A percentile compares a stretch with the other conserved stretches of the same genome.
Conservation (phyloP, 2,888 invertebrate species). For the Zeuzera pyrina region DNA sequence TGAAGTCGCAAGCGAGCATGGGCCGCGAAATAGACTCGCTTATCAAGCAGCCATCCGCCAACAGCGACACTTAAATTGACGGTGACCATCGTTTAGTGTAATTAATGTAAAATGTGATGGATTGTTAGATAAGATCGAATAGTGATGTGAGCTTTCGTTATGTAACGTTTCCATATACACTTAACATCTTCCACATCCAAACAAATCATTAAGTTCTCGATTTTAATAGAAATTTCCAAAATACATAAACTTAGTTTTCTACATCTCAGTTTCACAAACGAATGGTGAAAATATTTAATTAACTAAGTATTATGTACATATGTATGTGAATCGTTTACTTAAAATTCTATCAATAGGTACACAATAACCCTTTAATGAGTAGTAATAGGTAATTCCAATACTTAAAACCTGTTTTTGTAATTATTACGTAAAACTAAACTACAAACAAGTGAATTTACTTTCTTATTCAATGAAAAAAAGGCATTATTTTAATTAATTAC, state of each 20-base stretch:
- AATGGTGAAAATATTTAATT: background rate
- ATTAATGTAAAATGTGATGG: too few relatives aligned
- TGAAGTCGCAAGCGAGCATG: conserved; percentile 56
- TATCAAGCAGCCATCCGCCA: conserved; percentile 63
- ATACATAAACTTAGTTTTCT: too few relatives aligned
- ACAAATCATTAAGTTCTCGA: too few relatives aligned
- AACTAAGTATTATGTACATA: background rate
- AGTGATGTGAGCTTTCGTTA: conserved; percentile 24
- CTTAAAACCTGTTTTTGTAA: too few relatives aligned
- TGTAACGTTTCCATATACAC: too few relatives aligned
- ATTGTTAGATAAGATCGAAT: too few relatives aligned
- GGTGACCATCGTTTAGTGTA: conserved; percentile 23
- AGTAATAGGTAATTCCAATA: background rate
- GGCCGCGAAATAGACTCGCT: conserved; percentile 74
- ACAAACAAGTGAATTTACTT: too few relatives aligned
- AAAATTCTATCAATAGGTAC: background rate
- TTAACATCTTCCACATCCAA: too few relatives aligned
- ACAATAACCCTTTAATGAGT: background rate
- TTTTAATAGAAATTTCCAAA: too few relatives aligned
- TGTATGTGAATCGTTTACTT: background rate
- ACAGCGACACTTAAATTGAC: conserved; percentile 62
- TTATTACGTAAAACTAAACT: background rate
- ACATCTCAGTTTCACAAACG: background rate
- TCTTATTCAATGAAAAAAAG: too few relatives aligned
- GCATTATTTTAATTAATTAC: too few relatives aligned